phyloP scores from a whole-genome alignment of 2,888 invertebrate species.

The Diplazon laetatorius region DNA sequence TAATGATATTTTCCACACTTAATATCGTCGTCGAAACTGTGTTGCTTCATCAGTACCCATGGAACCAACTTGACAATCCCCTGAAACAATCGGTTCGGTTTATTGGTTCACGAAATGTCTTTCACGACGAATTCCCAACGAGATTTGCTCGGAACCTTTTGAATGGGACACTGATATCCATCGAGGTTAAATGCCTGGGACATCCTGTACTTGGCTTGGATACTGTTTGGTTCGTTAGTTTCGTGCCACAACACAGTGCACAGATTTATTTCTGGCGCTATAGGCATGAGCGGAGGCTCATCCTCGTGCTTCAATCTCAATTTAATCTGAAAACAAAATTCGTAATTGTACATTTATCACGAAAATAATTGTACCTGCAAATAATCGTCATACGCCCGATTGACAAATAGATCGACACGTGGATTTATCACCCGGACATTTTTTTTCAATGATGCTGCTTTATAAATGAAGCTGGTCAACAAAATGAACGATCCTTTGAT shows the following conservation, averaged over 20 bases:
- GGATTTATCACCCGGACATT: too few species aligned
- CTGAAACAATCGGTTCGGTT: constrained; percentile 6
- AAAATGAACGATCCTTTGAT: too few species aligned
- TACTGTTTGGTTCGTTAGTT: constrained; percentile 5
- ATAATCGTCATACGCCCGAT: too few species aligned
- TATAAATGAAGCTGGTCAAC: too few species aligned
- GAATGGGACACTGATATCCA: constrained; percentile 24
- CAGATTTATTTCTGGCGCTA: background rate
- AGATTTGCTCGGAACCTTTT: constrained; percentile 7
- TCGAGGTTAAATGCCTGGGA: constrained; percentile 35
- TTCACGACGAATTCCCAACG: background rate
- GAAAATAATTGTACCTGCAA: too few species aligned
- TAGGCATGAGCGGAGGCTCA: background rate
- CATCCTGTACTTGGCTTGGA: background rate
- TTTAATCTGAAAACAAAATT: constrained; percentile 23
- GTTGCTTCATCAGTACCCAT: constrained; percentile 28
- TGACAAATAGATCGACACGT: too few species aligned
- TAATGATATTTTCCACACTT: constrained; percentile 45
- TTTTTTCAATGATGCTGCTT: too few species aligned
- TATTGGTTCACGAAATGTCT: background rate
- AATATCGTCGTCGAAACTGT: constrained; percentile 22
- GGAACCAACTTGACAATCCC: constrained; percentile 19
- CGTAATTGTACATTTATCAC: too few species aligned
- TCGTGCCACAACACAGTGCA: constrained; percentile 21
- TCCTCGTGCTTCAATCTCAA: background rate